Evolutionary conservation across 1,140 invertebrate genomes (phyloP).

Genomic region (Euglossa dilemma): DNA sequence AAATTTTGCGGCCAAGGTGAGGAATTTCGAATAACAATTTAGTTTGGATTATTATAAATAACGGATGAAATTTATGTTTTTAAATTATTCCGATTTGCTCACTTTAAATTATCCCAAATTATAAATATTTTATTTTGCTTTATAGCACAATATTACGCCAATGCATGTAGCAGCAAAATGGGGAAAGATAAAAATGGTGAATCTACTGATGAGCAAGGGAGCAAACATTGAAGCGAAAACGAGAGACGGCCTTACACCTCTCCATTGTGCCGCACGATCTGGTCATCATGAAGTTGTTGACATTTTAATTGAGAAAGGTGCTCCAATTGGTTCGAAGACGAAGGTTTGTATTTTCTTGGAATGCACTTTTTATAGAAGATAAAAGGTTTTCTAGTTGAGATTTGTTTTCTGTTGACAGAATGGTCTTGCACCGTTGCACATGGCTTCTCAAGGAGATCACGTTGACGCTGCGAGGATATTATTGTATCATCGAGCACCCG

Average conservation of each 20-base stretch:
- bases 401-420: conserved; percentile 85
- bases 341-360: conserved; percentile 86
- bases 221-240: conserved; percentile 98
- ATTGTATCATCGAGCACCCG: conserved; percentile 95
- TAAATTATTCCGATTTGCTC: not conserved
- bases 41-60: too few relatives aligned
- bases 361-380: not conserved
- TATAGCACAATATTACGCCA: conserved; percentile 93
- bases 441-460: conserved; percentile 98
- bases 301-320: conserved; percentile 93
- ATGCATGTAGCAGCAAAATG: conserved; percentile 98
- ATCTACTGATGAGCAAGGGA: conserved; percentile 91
- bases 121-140: conserved; percentile 34
- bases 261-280: conserved; percentile 96
- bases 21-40: conserved; percentile 52
- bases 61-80: too few relatives aligned
- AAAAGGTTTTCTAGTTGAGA: not conserved
- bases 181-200: conserved; percentile 97
- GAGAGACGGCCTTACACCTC: conserved; percentile 95
- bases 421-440: conserved; percentile 94
- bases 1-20: conserved; percentile 96
- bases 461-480: conserved; percentile 96
- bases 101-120: not conserved
- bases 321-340: conserved; percentile 98
- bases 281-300: conserved; percentile 98